These are phyloP conservation scores for Pygocentrus nattereri DNA, from an alignment of 2,797 vertebrate species.

Conservation along the genomic window DNA sequence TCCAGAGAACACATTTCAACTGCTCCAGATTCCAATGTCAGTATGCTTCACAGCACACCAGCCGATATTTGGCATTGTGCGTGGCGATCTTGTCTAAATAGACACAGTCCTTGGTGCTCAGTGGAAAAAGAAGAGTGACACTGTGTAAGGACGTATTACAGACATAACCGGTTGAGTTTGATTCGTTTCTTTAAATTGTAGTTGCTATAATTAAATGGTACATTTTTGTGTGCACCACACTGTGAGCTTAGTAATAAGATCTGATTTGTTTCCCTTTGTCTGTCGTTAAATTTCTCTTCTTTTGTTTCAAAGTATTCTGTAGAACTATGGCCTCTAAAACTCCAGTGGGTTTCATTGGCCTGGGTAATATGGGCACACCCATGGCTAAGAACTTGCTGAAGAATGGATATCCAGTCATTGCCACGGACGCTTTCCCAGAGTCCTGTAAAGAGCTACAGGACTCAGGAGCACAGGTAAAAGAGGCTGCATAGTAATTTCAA, in stretches of 20 bases:
- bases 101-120: neutral
- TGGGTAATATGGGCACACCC: constrained; percentile 98
- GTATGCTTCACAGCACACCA: neutral
- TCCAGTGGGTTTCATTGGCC: constrained; percentile 92
- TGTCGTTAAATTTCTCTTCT: neutral
- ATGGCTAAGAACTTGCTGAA: constrained; percentile 98
- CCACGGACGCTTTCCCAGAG: constrained; percentile 94
- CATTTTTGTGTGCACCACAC: too few relatives aligned
- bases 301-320: constrained; percentile 79
- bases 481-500: too few relatives aligned
- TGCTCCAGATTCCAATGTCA: neutral
- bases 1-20: neutral
- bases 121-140: neutral
- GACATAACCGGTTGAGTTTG: too few relatives aligned
- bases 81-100: neutral
- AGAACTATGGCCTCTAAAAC: constrained; percentile 97
- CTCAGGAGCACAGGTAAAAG: constrained; percentile 89
- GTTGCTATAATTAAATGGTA: neutral
- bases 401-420: constrained; percentile 93
- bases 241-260: neutral
- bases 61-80: neutral
- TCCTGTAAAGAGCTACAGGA: constrained; percentile 94
- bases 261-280: constrained; percentile 17
- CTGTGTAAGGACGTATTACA: too few relatives aligned
- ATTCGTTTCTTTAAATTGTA: too few relatives aligned